Evolutionary conservation across 2,888 invertebrate genomes (phyloP).

Genomic region (Yponomeuta cagnagella): DNA sequence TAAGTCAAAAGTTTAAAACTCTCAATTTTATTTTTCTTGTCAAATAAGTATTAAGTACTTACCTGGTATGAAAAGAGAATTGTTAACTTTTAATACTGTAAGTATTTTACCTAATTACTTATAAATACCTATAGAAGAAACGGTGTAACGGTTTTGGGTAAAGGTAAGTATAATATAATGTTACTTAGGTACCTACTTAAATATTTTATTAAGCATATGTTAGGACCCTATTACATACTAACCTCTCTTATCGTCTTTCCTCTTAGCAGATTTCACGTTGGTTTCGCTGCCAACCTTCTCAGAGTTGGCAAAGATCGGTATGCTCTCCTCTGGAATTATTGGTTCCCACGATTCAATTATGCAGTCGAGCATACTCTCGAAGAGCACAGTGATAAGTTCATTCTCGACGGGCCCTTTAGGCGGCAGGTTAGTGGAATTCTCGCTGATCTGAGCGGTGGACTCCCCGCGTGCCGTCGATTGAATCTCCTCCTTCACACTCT

Average conservation of each 20-base stretch:
- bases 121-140: too few relatives aligned
- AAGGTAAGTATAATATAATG: too few relatives aligned
- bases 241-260: background rate
- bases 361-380: conserved; percentile 55
- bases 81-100: too few relatives aligned
- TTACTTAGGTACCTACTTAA: too few relatives aligned
- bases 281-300: background rate
- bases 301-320: background rate
- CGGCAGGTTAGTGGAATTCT: background rate
- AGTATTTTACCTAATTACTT: too few relatives aligned
- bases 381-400: conserved; percentile 53
- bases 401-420: conserved; percentile 42
- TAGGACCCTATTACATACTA: background rate
- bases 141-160: too few relatives aligned
- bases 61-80: too few relatives aligned
- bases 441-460: conserved; percentile 29
- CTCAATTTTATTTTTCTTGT: too few relatives aligned
- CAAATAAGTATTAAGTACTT: too few relatives aligned
- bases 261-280: background rate
- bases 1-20: too few relatives aligned
- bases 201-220: too few relatives aligned
- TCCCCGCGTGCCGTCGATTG: conserved; percentile 26
- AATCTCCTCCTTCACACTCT: background rate
- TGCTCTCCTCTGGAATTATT: conserved; percentile 27
- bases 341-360: conserved; percentile 56